Conservation (phyloP, 2,888 invertebrate species). For the Cryptus viduatorius region DNA sequence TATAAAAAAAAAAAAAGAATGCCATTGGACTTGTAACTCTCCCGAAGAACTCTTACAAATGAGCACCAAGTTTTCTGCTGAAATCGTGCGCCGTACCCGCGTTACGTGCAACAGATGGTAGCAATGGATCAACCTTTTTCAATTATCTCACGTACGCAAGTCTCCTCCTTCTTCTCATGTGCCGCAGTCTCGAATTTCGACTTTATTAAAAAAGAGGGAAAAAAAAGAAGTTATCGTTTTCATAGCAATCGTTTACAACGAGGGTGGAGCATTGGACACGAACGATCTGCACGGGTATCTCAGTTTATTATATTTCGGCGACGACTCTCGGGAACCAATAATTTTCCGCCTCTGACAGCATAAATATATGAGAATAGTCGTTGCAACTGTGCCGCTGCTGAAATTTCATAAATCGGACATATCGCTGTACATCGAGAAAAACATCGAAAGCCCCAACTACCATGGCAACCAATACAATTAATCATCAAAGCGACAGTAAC, state of each 20-base stretch:
- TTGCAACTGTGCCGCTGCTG: background rate
- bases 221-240: conserved; percentile 57
- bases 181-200: conserved; percentile 45
- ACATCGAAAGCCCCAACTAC: background rate
- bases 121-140: conserved; percentile 67
- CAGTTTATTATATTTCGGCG: conserved; percentile 39
- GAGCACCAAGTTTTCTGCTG: conserved; percentile 13
- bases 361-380: background rate
- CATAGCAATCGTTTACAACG: conserved; percentile 31
- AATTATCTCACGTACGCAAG: conserved; percentile 64
- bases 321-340: background rate
- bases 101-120: conserved; percentile 63
- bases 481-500: background rate
- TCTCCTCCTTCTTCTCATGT: conserved; percentile 39
- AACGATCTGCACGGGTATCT: conserved; percentile 30
- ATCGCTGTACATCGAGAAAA: background rate
- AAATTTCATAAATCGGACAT: background rate
- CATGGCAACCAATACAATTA: conserved; percentile 11
- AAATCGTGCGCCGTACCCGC: conserved; percentile 39
- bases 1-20: background rate
- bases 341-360: conserved; percentile 2
- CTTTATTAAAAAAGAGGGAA: conserved; percentile 60
- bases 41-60: conserved; percentile 22
- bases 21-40: background rate
- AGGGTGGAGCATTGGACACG: conserved; percentile 31